A percentile compares a stretch with the other conserved stretches of the same genome.
Conservation (phyloP, 2,113 vertebrate species). For the Salvelinus namaycush region DNA sequence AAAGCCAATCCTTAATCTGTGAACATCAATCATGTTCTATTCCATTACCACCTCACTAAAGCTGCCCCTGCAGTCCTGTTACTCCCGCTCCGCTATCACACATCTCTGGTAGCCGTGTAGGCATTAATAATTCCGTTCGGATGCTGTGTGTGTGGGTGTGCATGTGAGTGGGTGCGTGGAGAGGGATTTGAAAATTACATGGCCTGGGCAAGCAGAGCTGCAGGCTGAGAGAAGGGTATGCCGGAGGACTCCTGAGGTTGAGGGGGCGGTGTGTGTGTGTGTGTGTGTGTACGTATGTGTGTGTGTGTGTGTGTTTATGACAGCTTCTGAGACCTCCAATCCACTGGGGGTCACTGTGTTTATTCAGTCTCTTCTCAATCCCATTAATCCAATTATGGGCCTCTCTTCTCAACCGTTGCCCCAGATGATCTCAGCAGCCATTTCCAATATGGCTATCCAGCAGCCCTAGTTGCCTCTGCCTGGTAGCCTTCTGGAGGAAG, state of each 20-base stretch:
- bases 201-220: conserved; percentile 5
- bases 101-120: conserved; percentile 46
- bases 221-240: conserved; percentile 9
- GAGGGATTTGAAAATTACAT: conserved; percentile 43
- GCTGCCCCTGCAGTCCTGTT: conserved; percentile 7
- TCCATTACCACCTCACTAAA: background rate
- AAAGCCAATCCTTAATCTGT: conserved; percentile 7
- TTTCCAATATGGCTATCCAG: conserved; percentile 2
- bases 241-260: conserved; percentile 22
- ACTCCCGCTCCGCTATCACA: conserved; percentile 16
- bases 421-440: conserved; percentile 18
- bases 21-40: conserved; percentile 24
- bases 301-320: conserved; percentile 45
- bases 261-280: conserved; percentile 24
- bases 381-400: conserved; percentile 68
- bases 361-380: conserved; percentile 31
- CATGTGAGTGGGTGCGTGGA: conserved; percentile 12
- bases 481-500: conserved; percentile 12
- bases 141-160: conserved; percentile 6
- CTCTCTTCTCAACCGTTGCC: conserved; percentile 35
- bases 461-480: background rate
- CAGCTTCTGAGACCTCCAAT: conserved; percentile 53
- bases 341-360: conserved; percentile 64
- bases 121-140: conserved; percentile 56
- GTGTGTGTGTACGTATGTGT: conserved; percentile 13